A percentile compares a stretch with the other conserved stretches of the same genome.
These are phyloP conservation scores for Halictus quadricinctus DNA, from an alignment of 2,888 invertebrate genomes.

Conservation along the genomic window DNA sequence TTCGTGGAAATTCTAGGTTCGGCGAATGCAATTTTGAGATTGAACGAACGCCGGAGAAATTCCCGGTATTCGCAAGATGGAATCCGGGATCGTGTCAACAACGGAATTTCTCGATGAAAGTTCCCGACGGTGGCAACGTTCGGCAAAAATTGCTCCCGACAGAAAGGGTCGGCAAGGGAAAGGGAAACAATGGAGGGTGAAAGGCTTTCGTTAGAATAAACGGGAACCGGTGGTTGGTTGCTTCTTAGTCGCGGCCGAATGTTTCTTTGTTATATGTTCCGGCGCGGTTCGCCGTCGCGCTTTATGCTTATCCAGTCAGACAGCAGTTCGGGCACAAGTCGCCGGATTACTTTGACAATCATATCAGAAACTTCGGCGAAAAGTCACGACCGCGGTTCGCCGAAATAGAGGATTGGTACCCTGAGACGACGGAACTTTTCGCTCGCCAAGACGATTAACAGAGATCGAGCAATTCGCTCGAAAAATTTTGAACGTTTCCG, in stretches of 20 bases:
- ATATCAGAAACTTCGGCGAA: neutral
- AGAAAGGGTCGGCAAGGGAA: neutral
- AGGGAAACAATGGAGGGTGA: constrained; percentile 28
- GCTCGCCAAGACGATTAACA: neutral
- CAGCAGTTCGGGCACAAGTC: constrained; percentile 66
- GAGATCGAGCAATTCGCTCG: neutral
- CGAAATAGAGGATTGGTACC: neutral
- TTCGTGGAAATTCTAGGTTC: neutral
- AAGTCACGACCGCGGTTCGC: neutral
- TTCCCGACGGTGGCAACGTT: neutral
- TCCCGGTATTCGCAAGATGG: constrained; percentile 5
- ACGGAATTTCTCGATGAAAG: constrained; percentile 15
- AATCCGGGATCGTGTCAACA: constrained; percentile 19
- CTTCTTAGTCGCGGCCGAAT: constrained; percentile 68
- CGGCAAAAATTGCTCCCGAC: neutral
- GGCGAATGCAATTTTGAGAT: constrained; percentile 24
- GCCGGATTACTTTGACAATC: constrained; percentile 47
- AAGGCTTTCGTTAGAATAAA: constrained; percentile 47
- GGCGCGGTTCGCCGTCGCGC: constrained; percentile 53
- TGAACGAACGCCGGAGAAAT: constrained; percentile 5
- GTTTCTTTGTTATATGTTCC: constrained; percentile 69
- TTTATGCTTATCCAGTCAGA: constrained; percentile 72
- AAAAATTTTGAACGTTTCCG: neutral
- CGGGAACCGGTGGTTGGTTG: neutral
- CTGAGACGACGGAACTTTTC: neutral